Base-by-base conservation (phyloP, 1,140 invertebrate species). In the Dermatophagoides farinae region DNA sequence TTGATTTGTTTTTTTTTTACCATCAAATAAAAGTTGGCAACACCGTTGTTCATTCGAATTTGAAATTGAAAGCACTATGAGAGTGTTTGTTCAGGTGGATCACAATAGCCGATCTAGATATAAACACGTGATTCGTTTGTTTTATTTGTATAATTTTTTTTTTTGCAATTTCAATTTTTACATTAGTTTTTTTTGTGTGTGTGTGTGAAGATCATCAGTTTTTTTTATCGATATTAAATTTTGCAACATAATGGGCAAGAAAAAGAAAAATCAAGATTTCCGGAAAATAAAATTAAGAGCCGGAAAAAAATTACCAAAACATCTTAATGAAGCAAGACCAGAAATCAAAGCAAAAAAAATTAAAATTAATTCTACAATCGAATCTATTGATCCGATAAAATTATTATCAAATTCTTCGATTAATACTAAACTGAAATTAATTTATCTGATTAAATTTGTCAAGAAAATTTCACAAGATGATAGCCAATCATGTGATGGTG, bases 281-380 rank as follows among this genome's bases (percentile, higher is more conserved):
- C 71, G 73, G 63, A 76, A 76, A 66, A 70, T 74, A n/a, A 75
- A 75, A 63, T 60, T 76, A 16, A 76, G 76, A 68, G 72, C 74
- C 53, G 78, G 77, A 14, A 78, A 69, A 73, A 77, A 73, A 70
- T 79, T 79, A 66, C 79, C 73, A 16, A 78, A 77, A 65, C 71
- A 70, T 44, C 78, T 81, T 47, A 92, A 91, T 77, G 78, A 85
- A 4, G 91, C 87, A 0, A 80, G 88, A 68, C 83, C 85, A 0
- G 79, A 81, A 66, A 91, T 91, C 68, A 89, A 88, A 79, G 78
- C 88, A 1, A 84, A 84, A 66, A 85, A 87, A 68, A 88, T 93
- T 65, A 72, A 86, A 10, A 77, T 91, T 43, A 77, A 60, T 39
- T 18, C 60, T 5, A 16, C 25, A 16, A 18, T 16, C 11, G 16